Base-by-base conservation (phyloP, 2,113 vertebrate genomes). In the Seriola rivoliana region DNA sequence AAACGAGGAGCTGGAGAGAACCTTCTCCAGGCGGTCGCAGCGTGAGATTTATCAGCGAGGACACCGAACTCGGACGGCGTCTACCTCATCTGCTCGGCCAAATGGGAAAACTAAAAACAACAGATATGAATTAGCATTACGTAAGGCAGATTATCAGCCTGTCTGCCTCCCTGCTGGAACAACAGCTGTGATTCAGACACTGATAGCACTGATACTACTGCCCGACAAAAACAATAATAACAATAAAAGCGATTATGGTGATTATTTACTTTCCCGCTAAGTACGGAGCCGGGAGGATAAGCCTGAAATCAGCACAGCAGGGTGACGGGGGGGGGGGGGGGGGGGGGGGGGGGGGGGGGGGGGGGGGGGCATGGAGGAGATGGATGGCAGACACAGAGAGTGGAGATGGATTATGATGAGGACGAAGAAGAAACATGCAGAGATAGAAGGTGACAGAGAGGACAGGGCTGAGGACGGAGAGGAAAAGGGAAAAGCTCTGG, bases 151-250 rank as follows among this genome's bases (percentile, higher is more conserved):
- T 83, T 65, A 81, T 29, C 77, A 25, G 78, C 44, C 81, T 14
- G 71, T 74, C 80, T 64, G 78, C 79, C 67, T 36, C 62, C 44
- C 75, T 78, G 81, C 69, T 62, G 69, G 16, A 80, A 50, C 78
- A 79, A 19, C 87, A 88, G 89, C 87, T 88, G 89, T 9, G 82
- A 71, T 71, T 62, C 65, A 83, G 81, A 89, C 88, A 78, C 82
- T 8, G 75, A 81, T 76, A 74, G 72, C 62, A 64, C 23, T 0
- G 63, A 78, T 42, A 72, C 75, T 34, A 70, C 63, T 0, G 71
- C 62, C 54, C 25, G 71, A 55, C 40, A 29, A 67, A 55, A 85
- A 73, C 44, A 75, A 86, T 21, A 40, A 84, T 0, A 46, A 75
- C 65, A 69, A 84, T 48, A 81, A 63, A 60, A 81, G 65, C 25